phyloP scores from a whole-genome alignment of 2,797 vertebrate species.

The Propithecus deckenii region DNA sequence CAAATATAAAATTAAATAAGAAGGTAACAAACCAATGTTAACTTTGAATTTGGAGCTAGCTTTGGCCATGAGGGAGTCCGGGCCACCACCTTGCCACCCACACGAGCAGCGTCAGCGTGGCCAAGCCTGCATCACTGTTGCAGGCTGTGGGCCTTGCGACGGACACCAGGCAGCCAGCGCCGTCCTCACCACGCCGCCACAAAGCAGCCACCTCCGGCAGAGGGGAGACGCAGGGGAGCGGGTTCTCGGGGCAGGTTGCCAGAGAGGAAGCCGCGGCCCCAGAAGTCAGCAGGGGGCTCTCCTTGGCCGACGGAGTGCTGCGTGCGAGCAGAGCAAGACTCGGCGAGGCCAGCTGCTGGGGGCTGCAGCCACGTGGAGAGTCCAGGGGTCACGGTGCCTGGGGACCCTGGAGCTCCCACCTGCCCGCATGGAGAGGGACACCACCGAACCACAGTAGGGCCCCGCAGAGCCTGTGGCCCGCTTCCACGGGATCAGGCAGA shows the following conservation, averaged over 20 bases:
- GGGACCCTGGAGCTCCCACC: background rate
- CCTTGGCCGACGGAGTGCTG: background rate
- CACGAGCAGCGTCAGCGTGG: accelerated
- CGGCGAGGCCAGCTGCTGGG: background rate
- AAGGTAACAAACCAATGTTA: background rate
- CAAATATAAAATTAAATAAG: background rate
- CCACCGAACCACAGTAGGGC: accelerated
- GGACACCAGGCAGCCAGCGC: background rate
- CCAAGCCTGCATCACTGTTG: accelerated
- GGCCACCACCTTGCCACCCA: background rate
- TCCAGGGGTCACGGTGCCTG: too few species aligned
- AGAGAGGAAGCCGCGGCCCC: background rate
- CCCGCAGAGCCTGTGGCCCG: background rate
- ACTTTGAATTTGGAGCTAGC: background rate
- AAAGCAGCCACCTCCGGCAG: too few species aligned
- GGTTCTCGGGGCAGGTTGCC: background rate
- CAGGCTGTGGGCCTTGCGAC: background rate
- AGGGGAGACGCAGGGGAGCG: background rate
- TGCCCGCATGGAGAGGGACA: too few species aligned
- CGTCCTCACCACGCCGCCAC: background rate
- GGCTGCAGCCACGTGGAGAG: background rate
- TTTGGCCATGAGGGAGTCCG: background rate
- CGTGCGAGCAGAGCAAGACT: too few species aligned
- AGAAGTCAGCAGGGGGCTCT: background rate
- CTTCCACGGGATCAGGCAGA: background rate